A percentile compares a stretch with the other conserved stretches of the same genome.
phyloP scores from a whole-genome alignment of 2,113 vertebrate species.

The Nesogale talazaci region DNA sequence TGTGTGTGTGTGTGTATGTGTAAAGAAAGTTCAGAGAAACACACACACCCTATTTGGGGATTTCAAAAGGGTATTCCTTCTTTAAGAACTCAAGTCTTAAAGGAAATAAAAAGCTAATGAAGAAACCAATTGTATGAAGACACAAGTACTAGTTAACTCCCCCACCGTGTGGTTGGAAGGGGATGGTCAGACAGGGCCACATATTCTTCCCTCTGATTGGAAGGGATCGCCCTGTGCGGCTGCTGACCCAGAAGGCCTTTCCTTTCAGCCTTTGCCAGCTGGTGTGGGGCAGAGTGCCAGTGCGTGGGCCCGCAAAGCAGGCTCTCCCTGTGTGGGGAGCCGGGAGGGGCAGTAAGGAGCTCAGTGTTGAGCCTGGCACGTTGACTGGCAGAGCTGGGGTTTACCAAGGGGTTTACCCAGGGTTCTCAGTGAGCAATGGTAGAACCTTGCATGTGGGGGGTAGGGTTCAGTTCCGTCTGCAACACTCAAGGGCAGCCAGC shows the following conservation, averaged over 20 bases:
- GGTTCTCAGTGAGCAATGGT: background rate
- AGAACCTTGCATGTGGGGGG: background rate
- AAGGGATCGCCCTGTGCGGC: background rate
- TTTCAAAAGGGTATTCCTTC: slow-evolving; percentile 28
- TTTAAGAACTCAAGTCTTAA: slow-evolving; percentile 45
- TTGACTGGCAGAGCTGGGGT: background rate
- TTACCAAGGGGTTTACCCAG: background rate
- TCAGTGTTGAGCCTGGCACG: background rate
- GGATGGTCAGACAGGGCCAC: background rate
- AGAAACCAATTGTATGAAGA: slow-evolving; percentile 36
- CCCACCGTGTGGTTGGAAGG: background rate
- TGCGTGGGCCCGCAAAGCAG: slow-evolving; percentile 56
- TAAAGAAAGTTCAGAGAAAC: slow-evolving; percentile 56
- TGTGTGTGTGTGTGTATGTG: background rate
- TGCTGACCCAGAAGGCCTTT: slow-evolving; percentile 54
- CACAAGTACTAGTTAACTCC: slow-evolving; percentile 40
- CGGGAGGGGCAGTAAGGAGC: background rate
- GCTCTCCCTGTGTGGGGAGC: slow-evolving; percentile 27
- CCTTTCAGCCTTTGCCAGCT: slow-evolving; percentile 70
- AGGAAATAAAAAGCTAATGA: background rate
- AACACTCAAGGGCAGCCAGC: background rate
- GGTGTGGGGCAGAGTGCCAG: slow-evolving; percentile 56
- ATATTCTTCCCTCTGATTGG: slow-evolving; percentile 53
- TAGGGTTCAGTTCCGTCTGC: background rate
- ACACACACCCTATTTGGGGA: background rate